A percentile compares a stretch with the other conserved stretches of the same genome.
These are phyloP conservation scores for Leptinotarsa haldemani DNA, from an alignment of 2,888 invertebrate genomes.

Conservation along the genomic window DNA sequence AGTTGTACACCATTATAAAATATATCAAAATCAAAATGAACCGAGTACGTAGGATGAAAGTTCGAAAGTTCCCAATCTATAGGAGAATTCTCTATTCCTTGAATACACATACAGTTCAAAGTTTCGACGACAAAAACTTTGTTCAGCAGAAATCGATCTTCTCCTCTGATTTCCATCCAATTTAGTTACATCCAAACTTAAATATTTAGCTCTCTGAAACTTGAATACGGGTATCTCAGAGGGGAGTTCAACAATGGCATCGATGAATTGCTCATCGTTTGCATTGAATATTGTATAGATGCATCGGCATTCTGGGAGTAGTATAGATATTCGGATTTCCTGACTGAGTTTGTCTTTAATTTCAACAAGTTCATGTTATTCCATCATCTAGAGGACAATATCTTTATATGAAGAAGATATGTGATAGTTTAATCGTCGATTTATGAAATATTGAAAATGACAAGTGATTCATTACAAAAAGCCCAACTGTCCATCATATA, in stretches of 20 bases:
- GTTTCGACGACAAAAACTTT: conserved; percentile 19
- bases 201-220: conserved; percentile 4
- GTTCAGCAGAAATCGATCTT: conserved; percentile 16
- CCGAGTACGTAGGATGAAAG: conserved; percentile 49
- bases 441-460: too few species aligned
- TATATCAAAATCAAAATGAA: conserved; percentile 54
- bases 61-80: conserved; percentile 51
- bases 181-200: conserved; percentile 24
- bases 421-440: neutral
- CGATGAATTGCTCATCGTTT: conserved; percentile 11
- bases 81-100: conserved; percentile 37
- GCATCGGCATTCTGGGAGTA: neutral
- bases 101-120: conserved; percentile 21
- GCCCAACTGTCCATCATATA: too few species aligned
- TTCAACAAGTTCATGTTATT: neutral
- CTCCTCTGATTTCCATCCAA: conserved; percentile 11
- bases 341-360: neutral
- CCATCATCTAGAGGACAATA: neutral
- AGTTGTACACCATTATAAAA: conserved; percentile 51
- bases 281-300: neutral
- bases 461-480: too few species aligned
- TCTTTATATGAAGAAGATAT: neutral
- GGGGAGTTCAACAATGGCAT: neutral
- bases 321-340: neutral
- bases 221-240: conserved; percentile 19